Conservation (phyloP, 1,140 invertebrate genomes). For the Dendrolimus punctatus region DNA sequence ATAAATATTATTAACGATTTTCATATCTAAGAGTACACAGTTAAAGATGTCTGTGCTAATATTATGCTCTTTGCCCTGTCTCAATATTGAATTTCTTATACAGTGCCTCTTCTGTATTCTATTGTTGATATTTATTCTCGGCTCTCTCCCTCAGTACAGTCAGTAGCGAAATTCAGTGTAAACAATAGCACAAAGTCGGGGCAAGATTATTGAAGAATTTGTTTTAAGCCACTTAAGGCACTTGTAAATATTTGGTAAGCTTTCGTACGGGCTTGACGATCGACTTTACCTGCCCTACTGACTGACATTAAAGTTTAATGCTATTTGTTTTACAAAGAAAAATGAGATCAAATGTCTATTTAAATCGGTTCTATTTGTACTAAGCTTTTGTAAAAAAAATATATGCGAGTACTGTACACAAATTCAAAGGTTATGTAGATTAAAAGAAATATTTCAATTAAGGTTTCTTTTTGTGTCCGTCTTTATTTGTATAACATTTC, state of each 20-base stretch:
- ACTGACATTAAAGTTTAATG: conserved; percentile 41
- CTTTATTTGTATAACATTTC: too few relatives aligned
- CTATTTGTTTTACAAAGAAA: conserved; percentile 37
- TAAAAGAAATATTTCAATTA: too few relatives aligned
- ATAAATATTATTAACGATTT: too few relatives aligned
- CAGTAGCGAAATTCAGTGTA: conserved; percentile 51
- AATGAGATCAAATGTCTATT: conserved; percentile 15
- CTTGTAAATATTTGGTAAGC: conserved; percentile 67
- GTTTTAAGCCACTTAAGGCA: conserved; percentile 66
- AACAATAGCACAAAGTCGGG: conserved; percentile 54
- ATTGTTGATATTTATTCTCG: too few relatives aligned
- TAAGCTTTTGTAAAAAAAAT: not conserved
- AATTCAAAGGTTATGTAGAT: too few relatives aligned
- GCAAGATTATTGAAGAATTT: conserved; percentile 65
- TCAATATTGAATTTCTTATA: too few relatives aligned
- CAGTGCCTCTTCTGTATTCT: too few relatives aligned
- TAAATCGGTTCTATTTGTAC: not conserved
- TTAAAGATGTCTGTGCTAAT: too few relatives aligned
- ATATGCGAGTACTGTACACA: not conserved
- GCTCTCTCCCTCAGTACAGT: conserved; percentile 9
- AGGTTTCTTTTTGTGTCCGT: too few relatives aligned
- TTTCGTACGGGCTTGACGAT: conserved; percentile 41
- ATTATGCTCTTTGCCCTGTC: too few relatives aligned
- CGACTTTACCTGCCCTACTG: conserved; percentile 43
- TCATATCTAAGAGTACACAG: too few relatives aligned